Conservation (phyloP, 2,113 vertebrate genomes). For the Camelus dromedarius region DNA sequence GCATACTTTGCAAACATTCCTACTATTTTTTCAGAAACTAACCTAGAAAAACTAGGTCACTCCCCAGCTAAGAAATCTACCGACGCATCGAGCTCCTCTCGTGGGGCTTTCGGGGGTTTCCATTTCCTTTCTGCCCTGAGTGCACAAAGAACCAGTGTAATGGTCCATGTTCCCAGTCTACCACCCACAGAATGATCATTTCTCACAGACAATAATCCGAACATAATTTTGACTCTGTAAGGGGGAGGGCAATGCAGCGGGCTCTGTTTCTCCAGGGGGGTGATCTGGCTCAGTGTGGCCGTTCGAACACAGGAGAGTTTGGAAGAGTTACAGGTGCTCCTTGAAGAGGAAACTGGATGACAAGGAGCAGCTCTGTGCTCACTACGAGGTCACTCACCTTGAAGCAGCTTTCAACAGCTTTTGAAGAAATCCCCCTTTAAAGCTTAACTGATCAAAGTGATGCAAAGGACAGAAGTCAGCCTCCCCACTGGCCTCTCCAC, state of each 20-base stretch:
- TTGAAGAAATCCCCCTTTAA: slow-evolving; percentile 65
- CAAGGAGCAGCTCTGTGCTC: slow-evolving; percentile 57
- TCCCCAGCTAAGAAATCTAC: background rate
- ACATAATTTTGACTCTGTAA: background rate
- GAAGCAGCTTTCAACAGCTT: slow-evolving; percentile 69
- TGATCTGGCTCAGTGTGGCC: background rate
- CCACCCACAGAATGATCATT: background rate
- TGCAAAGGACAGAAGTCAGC: background rate
- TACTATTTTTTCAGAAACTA: slow-evolving; percentile 23
- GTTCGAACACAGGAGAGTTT: slow-evolving; percentile 34
- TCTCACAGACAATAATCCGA: slow-evolving; percentile 1
- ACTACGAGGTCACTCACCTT: slow-evolving; percentile 61
- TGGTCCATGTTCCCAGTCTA: background rate
- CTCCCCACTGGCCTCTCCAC: background rate
- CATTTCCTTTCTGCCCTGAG: background rate
- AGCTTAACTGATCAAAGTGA: slow-evolving; percentile 60
- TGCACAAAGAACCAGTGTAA: background rate
- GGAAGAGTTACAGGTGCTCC: slow-evolving; percentile 56
- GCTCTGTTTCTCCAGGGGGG: background rate
- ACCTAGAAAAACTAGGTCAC: background rate
- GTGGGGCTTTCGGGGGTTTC: background rate
- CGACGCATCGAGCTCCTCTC: background rate
- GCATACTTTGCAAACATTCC: background rate
- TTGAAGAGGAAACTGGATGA: slow-evolving; percentile 69
- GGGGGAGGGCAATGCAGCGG: background rate